A percentile compares a stretch with the other conserved stretches of the same genome.
These are phyloP conservation scores for Liolophura sinensis DNA, from an alignment of 1,140 invertebrate genomes.

Conservation along the genomic window DNA sequence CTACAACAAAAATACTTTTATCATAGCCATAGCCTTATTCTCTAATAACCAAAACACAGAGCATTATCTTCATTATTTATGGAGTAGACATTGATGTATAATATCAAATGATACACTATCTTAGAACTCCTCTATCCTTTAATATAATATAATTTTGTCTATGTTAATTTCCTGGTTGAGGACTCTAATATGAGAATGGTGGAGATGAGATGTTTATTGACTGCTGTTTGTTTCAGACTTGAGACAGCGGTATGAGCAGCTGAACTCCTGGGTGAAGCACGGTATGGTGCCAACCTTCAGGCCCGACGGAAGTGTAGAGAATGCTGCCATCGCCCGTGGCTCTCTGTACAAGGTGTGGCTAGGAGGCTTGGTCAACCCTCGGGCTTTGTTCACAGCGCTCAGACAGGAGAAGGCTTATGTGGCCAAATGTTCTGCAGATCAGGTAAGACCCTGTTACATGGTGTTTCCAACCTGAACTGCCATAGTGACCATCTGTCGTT, in stretches of 20 bases:
- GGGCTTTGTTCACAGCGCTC: constrained; percentile 43
- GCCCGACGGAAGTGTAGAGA: constrained; percentile 25
- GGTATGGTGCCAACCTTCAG: constrained; percentile 50
- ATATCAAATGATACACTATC: too few species aligned
- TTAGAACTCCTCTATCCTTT: too few species aligned
- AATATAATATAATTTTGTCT: too few species aligned
- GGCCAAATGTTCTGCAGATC: constrained; percentile 28
- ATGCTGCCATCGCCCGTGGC: constrained; percentile 38
- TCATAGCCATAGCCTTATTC: too few species aligned
- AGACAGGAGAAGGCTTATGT: constrained; percentile 53
- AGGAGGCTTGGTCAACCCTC: constrained; percentile 53
- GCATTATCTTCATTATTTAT: too few species aligned
- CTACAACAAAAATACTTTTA: too few species aligned
- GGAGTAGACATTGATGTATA: too few species aligned
- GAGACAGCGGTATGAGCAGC: constrained; percentile 42
- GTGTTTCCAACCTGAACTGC: neutral
- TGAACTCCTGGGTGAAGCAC: constrained; percentile 44
- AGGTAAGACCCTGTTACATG: constrained; percentile 24
- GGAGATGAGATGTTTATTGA: neutral
- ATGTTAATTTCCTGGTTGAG: too few species aligned
- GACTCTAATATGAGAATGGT: neutral
- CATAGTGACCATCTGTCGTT: neutral
- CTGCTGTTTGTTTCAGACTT: constrained; percentile 36
- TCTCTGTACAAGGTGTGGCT: constrained; percentile 47
- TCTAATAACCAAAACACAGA: too few species aligned